A percentile compares a stretch with the other conserved stretches of the same genome.
phyloP scores from a whole-genome alignment of 2,113 vertebrate genomes.

The Recurvirostra avosetta region DNA sequence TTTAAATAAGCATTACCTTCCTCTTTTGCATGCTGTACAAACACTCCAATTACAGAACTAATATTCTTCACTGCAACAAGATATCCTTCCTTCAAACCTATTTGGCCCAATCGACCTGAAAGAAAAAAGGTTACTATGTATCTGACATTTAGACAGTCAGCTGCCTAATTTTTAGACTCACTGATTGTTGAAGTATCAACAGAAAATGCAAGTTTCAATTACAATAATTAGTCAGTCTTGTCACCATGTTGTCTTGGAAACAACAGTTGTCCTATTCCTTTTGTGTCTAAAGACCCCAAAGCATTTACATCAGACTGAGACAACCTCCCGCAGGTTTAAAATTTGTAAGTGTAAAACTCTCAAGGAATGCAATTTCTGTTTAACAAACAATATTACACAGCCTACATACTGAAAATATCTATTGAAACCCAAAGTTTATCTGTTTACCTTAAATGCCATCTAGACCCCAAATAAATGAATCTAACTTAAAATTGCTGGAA shows the following conservation, averaged over 20 bases:
- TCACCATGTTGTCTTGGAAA: neutral
- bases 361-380: neutral
- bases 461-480: neutral
- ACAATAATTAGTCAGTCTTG: neutral
- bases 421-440: neutral
- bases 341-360: neutral
- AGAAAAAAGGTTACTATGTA: neutral
- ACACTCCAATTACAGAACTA: conserved; percentile 83
- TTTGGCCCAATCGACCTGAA: conserved; percentile 86
- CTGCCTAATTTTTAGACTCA: neutral
- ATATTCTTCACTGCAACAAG: conserved; percentile 83
- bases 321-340: neutral
- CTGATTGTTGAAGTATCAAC: neutral
- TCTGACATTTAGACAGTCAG: neutral
- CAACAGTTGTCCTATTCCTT: neutral
- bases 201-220: neutral
- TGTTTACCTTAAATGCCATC: neutral
- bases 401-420: neutral
- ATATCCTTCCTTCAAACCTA: conserved; percentile 87
- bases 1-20: conserved; percentile 81
- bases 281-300: neutral
- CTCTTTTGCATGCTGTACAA: conserved; percentile 83
- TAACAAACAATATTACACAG: neutral
- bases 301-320: neutral
- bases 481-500: neutral